Evolutionary conservation across 2,113 vertebrate genomes (phyloP).

Genomic region (Microcebus griseorufus): DNA sequence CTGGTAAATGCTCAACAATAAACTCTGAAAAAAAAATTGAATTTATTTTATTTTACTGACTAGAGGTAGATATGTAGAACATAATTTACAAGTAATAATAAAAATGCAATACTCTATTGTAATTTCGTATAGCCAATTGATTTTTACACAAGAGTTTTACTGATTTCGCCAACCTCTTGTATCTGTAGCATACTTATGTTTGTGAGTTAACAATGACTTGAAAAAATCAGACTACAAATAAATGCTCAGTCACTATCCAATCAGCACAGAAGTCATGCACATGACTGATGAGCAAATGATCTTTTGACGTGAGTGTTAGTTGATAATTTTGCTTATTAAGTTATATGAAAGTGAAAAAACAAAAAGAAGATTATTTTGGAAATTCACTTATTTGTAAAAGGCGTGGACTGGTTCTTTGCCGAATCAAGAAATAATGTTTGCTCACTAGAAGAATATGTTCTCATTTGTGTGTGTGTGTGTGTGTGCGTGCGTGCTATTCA

Average conservation of each 20-base stretch:
- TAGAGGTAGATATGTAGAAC: neutral
- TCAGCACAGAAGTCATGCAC: neutral
- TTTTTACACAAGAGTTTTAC: constrained; percentile 32
- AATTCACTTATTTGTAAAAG: neutral
- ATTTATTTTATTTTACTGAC: constrained; percentile 1
- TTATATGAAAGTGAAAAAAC: neutral
- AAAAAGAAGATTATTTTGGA: neutral
- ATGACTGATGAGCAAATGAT: neutral
- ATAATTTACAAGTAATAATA: constrained; percentile 48
- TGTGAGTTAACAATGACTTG: neutral
- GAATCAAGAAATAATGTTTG: neutral
- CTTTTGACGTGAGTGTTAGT: neutral
- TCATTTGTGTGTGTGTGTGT: neutral
- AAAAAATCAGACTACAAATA: neutral
- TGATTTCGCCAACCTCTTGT: constrained; percentile 2
- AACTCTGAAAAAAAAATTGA: neutral
- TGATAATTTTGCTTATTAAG: neutral
- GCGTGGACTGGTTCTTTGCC: neutral
- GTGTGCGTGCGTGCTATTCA: rapidly evolving
- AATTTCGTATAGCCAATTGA: constrained; percentile 39
- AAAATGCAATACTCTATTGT: neutral
- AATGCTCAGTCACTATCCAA: neutral
- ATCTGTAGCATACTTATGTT: neutral
- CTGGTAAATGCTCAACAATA: neutral
- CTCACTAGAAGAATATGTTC: neutral